A percentile compares a stretch with the other conserved stretches of the same genome.
These are phyloP conservation scores for Xestia rhomboidea DNA, from an alignment of 2,888 invertebrate species.

Conservation along the genomic window DNA sequence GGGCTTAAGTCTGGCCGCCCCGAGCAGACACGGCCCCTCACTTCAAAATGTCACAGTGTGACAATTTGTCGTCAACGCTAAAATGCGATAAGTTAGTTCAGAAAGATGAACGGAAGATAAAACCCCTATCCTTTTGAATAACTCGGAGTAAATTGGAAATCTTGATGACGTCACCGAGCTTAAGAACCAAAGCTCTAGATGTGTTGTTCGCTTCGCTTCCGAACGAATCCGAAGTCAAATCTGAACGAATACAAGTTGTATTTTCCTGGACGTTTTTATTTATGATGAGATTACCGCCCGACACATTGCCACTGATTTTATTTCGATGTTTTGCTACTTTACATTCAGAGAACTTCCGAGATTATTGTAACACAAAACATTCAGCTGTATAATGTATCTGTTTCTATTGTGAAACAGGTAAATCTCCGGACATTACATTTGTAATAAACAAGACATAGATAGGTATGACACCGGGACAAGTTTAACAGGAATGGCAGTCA, in stretches of 20 bases:
- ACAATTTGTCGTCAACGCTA: slow-evolving; percentile 58
- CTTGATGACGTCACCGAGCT: slow-evolving; percentile 73
- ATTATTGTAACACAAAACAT: slow-evolving; percentile 17
- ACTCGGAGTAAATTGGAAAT: slow-evolving; percentile 74
- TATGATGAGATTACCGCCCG: slow-evolving; percentile 54
- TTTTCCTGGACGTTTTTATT: slow-evolving; percentile 61
- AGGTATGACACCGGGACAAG: not conserved
- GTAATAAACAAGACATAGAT: not conserved
- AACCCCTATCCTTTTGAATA: slow-evolving; percentile 72
- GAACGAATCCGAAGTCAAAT: slow-evolving; percentile 67
- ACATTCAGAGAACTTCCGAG: slow-evolving; percentile 37
- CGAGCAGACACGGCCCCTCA: slow-evolving; percentile 20
- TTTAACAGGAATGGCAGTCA: slow-evolving; percentile 1
- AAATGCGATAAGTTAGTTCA: slow-evolving; percentile 71
- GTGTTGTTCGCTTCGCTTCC: slow-evolving; percentile 67
- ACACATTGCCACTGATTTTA: slow-evolving; percentile 53
- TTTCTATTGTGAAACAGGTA: not conserved
- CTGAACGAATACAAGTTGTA: slow-evolving; percentile 54
- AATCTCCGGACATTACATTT: slow-evolving; percentile 1
- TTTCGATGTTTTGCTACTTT: slow-evolving; percentile 47
- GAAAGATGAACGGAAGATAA: slow-evolving; percentile 70
- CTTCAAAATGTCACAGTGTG: slow-evolving; percentile 57
- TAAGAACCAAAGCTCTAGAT: slow-evolving; percentile 69
- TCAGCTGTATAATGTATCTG: slow-evolving; percentile 1
- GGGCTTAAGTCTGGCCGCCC: slow-evolving; percentile 36